Conservation (phyloP, 2,113 vertebrate species). For the Planiliza haematocheilus region DNA sequence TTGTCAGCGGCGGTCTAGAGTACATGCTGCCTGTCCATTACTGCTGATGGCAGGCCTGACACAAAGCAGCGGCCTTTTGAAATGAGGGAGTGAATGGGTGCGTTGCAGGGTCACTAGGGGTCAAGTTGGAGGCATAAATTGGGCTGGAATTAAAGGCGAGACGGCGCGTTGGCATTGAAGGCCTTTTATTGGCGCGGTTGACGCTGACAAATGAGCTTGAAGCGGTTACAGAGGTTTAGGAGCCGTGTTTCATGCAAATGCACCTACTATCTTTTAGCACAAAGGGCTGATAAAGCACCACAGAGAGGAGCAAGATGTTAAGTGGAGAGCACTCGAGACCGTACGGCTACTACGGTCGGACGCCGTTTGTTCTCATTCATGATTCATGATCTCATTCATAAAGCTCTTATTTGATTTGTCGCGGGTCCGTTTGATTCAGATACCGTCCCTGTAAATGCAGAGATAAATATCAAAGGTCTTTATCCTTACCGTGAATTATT, state of each 20-base stretch:
- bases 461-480: no score
- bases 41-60: slow-evolving; percentile 75
- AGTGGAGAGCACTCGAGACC: slow-evolving; percentile 7
- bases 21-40: slow-evolving; percentile 59
- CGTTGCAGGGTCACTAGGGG: slow-evolving; percentile 62
- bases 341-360: no score
- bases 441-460: no score
- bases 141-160: slow-evolving; percentile 30
- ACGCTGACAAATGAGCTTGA: not conserved
- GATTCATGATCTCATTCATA: no score
- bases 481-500: no score
- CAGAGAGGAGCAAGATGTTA: slow-evolving; percentile 1
- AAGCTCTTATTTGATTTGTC: no score
- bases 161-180: not conserved
- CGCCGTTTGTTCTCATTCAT: no score
- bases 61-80: slow-evolving; percentile 67
- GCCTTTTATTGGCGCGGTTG: not conserved
- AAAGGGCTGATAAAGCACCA: not conserved
- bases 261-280: not conserved
- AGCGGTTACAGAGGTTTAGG: not conserved
- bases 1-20: slow-evolving; percentile 51
- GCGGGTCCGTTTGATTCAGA: not conserved
- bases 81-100: slow-evolving; percentile 63
- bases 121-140: slow-evolving; percentile 52
- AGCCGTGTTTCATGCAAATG: slow-evolving; percentile 20